Base-by-base conservation (phyloP, 1,140 invertebrate genomes). In the Brachionus rotundiformis region DNA sequence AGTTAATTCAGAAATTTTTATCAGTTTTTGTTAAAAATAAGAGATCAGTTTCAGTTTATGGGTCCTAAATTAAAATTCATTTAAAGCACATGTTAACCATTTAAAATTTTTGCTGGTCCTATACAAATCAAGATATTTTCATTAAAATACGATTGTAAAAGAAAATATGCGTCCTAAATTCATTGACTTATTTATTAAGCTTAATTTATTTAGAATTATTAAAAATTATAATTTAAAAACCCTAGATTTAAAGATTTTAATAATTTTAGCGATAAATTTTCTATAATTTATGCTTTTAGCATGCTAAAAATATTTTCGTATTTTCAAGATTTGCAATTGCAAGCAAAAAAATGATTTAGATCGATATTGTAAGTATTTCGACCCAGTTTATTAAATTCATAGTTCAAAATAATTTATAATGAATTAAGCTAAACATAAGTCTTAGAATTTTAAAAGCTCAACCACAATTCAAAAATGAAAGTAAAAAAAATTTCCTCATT, bases 281-380 rank as follows among this genome's bases (percentile, higher is more conserved):
- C 8, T 54, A 25, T 54, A 54, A 54, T 54, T 54, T 54, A 54
- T 54, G 47, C 19, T 54, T 54, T 54, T 54, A 25, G 47, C 47
- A 54, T 54, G 47, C 47, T 54, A 54, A 54, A 54, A 54, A 54
- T 25, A 7, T 54, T 54, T 54, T 54, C 47, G 47, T 54, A 54
- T 54, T 54, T 54, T 7, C n/a, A 54, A 54, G 47, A 54, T 54
- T 54, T 54, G 47, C 47, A 54, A 7, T 54, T 19, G 47, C 47
- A 54, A 54, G 47, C 47, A 54, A 54, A 54, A 7, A 54, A 54
- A 23, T 16, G 19, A 54, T 54, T 54, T 19, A 5, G 47, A 54
- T 54, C 47, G 47, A 54, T 54, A 54, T 19, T 54, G 47, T n/a
- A 23, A 54, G 47, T 25, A 54, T 19, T 54, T 54, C 47, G 47